Percentiles rank a stretch among this genome's conserved stretches.
Evolutionary conservation across 1,140 invertebrate genomes (phyloP).

Genomic region (Drosophila quadrilineata): DNA sequence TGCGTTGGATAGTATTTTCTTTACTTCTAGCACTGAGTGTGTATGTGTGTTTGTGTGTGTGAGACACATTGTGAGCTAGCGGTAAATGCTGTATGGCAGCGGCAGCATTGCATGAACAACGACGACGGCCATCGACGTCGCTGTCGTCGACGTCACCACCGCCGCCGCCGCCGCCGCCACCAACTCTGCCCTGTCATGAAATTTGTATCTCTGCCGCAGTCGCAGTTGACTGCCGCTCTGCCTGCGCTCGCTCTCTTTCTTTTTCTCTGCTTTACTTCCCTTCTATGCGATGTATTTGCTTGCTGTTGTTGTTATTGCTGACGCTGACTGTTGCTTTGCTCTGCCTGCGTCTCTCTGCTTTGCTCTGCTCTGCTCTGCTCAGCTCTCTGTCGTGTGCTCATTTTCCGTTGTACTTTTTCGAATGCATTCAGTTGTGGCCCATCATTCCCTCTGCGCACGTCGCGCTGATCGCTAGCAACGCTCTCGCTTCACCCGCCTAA

Average conservation of each 20-base stretch:
- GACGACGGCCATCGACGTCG: constrained; percentile 22
- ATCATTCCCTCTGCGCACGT: constrained; percentile 79
- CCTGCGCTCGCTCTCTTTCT: too few species aligned
- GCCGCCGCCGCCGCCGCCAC: constrained; percentile 10
- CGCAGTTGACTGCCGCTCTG: constrained; percentile 21
- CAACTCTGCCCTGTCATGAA: constrained; percentile 46
- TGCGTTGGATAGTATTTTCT: constrained; percentile 29
- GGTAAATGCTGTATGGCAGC: constrained; percentile 58
- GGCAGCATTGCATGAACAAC: constrained; percentile 58
- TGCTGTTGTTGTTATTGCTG: constrained; percentile 8
- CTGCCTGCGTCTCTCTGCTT: constrained; percentile 26
- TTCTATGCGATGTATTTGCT: too few species aligned
- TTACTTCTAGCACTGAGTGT: constrained; percentile 37
- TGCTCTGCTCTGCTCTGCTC: constrained; percentile 9
- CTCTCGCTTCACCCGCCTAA: constrained; percentile 37
- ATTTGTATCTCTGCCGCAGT: constrained; percentile 64
- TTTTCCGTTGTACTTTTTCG: constrained; percentile 76
- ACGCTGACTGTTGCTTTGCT: constrained; percentile 40
- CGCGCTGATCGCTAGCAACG: constrained; percentile 70
- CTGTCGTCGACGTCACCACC: too few species aligned
- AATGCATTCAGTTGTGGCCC: constrained; percentile 65
- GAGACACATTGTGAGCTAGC: constrained; percentile 55
- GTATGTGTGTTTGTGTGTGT: constrained; percentile 18
- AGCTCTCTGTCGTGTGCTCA: constrained; percentile 48
- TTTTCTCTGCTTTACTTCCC: constrained; percentile 16